A percentile compares a stretch with the other conserved stretches of the same genome.
Evolutionary conservation across 2,888 invertebrate species (phyloP).

Genomic region (Alloscopus bannaensis): DNA sequence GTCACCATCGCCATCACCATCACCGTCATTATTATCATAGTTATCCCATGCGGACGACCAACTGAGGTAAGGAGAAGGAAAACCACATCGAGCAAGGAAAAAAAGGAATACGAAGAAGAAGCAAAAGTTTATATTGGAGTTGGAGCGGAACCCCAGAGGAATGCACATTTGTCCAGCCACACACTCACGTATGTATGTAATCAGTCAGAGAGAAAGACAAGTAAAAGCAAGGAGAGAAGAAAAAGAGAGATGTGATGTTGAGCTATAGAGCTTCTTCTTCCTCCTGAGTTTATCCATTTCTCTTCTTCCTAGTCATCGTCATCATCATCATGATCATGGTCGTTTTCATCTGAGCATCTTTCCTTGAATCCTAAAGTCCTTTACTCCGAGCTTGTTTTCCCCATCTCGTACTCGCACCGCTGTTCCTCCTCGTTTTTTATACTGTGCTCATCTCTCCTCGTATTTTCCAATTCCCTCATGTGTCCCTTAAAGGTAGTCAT

Average conservation of each 20-base stretch:
- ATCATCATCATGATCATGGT: constrained; percentile 31
- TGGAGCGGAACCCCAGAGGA: constrained; percentile 63
- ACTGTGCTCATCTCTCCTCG: constrained; percentile 28
- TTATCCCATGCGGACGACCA: constrained; percentile 57
- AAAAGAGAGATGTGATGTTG: constrained; percentile 44
- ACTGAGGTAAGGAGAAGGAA: constrained; percentile 2
- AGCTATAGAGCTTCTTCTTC: constrained; percentile 40
- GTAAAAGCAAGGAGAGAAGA: constrained; percentile 43
- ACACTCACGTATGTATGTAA: constrained; percentile 65
- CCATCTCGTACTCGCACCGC: constrained; percentile 44
- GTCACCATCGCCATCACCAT: constrained; percentile 65
- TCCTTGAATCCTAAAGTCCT: constrained; percentile 20
- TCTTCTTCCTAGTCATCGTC: constrained; percentile 56
- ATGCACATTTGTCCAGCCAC: constrained; percentile 66
- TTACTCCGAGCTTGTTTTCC: no score
- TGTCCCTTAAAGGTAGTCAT: constrained; percentile 66
- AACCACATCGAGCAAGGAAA: constrained; percentile 24
- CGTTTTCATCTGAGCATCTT: constrained; percentile 23
- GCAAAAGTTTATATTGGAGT: constrained; percentile 42
- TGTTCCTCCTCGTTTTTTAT: constrained; percentile 32
- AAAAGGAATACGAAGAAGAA: constrained; percentile 18
- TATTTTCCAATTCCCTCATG: constrained; percentile 48
- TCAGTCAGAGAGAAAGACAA: constrained; percentile 63
- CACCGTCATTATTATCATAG: constrained; percentile 61
- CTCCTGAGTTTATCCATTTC: constrained; percentile 62